These are phyloP conservation scores for Oncorhynchus kisutch DNA, from an alignment of 2,113 vertebrate genomes.

Conservation along the genomic window DNA sequence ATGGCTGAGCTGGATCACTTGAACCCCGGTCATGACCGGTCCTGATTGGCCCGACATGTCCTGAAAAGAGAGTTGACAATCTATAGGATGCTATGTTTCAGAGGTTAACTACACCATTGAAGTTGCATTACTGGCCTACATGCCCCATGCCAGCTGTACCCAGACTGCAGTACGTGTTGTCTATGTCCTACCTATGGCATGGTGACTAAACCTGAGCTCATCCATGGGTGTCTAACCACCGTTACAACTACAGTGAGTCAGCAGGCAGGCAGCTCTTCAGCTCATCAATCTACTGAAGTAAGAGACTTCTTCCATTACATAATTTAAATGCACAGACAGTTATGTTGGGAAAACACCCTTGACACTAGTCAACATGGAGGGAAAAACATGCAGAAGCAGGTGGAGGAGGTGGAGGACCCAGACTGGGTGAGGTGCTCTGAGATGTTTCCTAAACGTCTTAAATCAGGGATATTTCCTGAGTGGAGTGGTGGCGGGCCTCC, in stretches of 20 bases:
- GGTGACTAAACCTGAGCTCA: constrained; percentile 1
- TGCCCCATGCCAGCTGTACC: constrained; percentile 7
- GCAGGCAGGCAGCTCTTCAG: not conserved
- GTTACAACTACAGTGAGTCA: not conserved
- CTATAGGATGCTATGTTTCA: constrained; percentile 48
- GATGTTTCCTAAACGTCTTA: constrained; percentile 79
- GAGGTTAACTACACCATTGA: constrained; percentile 64
- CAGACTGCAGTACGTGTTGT: constrained; percentile 18
- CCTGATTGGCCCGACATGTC: constrained; percentile 28
- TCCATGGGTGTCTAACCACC: not conserved
- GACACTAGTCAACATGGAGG: not conserved
- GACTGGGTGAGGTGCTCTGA: constrained; percentile 83
- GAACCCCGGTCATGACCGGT: constrained; percentile 31
- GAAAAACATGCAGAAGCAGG: not conserved
- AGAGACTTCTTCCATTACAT: not conserved
- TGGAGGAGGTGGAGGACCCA: constrained; percentile 68
- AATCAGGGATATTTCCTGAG: not conserved
- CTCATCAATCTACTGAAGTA: constrained; percentile 2
- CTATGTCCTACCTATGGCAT: constrained; percentile 38
- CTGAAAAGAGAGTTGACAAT: constrained; percentile 48
- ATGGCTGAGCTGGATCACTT: constrained; percentile 48
- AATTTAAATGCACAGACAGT: not conserved
- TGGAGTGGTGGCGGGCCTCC: constrained; percentile 56
- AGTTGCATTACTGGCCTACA: constrained; percentile 21
- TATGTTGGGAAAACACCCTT: not conserved